Conservation (phyloP, 2,113 vertebrate species). For the Myiagra hebetior region DNA sequence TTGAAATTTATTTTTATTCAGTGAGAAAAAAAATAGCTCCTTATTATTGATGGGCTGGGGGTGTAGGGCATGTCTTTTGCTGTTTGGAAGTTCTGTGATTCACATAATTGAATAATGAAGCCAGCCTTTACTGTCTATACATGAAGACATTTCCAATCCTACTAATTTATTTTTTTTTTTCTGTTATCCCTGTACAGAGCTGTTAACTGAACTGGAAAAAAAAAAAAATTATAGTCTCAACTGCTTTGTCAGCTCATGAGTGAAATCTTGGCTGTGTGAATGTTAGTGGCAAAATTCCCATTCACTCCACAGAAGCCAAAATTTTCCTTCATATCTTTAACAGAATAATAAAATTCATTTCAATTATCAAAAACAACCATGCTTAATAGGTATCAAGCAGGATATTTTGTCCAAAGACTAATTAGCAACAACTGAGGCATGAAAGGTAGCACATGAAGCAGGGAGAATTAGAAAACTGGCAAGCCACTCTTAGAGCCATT, state of each 20-base stretch:
- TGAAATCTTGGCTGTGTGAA: background rate
- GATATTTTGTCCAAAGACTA: conserved; percentile 8
- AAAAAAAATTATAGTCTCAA: background rate
- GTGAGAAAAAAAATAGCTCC: background rate
- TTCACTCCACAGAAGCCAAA: background rate
- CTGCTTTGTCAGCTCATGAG: background rate
- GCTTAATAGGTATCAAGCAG: background rate
- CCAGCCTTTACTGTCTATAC: background rate
- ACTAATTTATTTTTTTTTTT: background rate
- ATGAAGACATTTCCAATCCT: background rate
- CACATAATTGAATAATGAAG: background rate
- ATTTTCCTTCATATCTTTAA: background rate
- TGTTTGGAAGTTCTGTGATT: background rate
- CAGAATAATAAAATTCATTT: background rate
- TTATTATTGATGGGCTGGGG: accelerated
- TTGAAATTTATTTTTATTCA: background rate
- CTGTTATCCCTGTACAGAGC: background rate
- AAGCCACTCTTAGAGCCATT: background rate
- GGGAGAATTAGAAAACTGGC: background rate
- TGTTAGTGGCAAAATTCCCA: conserved; percentile 6
- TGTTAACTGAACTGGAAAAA: background rate
- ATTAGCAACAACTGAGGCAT: background rate
- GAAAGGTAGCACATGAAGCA: background rate
- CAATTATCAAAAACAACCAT: background rate
- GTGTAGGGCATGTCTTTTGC: accelerated